phyloP scores from a whole-genome alignment of 1,140 invertebrate genomes.

The Bombus superbus region DNA sequence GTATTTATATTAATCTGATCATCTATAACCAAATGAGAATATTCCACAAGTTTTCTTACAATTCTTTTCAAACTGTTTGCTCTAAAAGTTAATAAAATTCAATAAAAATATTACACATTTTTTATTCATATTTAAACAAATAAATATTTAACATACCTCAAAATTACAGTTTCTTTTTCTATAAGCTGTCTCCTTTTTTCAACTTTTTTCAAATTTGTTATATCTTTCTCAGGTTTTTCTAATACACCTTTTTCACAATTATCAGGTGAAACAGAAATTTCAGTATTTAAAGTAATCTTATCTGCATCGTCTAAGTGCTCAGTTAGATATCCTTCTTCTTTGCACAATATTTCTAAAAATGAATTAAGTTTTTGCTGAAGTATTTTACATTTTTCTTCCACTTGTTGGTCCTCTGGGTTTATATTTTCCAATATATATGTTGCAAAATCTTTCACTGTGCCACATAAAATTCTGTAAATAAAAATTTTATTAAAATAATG shows the following conservation, averaged over 20 bases:
- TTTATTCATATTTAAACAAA: background rate
- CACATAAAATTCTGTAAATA: slow-evolving; percentile 86
- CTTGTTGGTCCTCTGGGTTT: slow-evolving; percentile 85
- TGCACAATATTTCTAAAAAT: slow-evolving; percentile 88
- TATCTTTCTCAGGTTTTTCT: slow-evolving; percentile 86
- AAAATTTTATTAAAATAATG: slow-evolving; percentile 18
- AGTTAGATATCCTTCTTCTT: slow-evolving; percentile 83
- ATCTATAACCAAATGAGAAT: slow-evolving; percentile 88
- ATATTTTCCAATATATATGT: slow-evolving; percentile 84
- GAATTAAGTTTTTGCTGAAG: slow-evolving; percentile 91
- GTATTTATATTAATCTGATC: slow-evolving; percentile 81
- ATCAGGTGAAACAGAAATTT: slow-evolving; percentile 73
- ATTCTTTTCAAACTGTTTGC: slow-evolving; percentile 95
- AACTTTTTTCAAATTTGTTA: slow-evolving; percentile 77
- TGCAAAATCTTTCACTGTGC: slow-evolving; percentile 92
- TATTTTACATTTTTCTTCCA: slow-evolving; percentile 88
- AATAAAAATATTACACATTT: background rate
- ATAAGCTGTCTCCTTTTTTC: slow-evolving; percentile 69
- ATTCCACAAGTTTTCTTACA: slow-evolving; percentile 91
- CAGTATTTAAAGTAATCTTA: slow-evolving; percentile 59
- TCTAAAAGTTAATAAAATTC: slow-evolving; percentile 70
- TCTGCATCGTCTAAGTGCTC: slow-evolving; percentile 69
- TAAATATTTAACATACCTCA: slow-evolving; percentile 65
- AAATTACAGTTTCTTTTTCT: slow-evolving; percentile 75
- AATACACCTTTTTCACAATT: slow-evolving; percentile 84